Conservation (phyloP, 2,113 vertebrate genomes). For the Amphiprion percula region DNA sequence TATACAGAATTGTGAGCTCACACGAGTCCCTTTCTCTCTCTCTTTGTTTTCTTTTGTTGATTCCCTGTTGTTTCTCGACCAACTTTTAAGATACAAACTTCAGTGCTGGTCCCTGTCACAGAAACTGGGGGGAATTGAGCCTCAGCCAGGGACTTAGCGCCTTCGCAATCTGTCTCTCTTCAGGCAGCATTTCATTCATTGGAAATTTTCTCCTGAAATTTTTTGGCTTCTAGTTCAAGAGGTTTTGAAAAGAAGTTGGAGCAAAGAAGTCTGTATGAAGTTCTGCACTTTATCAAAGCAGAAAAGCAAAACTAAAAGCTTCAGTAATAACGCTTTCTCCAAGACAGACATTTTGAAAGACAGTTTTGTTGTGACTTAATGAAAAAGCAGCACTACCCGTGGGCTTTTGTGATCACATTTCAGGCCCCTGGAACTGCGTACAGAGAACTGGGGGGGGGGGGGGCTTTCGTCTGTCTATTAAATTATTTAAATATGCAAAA, state of each 20-base stretch:
- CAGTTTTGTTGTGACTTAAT: slow-evolving; percentile 55
- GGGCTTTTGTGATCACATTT: slow-evolving; percentile 60
- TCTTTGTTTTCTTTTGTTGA: slow-evolving; percentile 38
- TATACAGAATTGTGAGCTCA: slow-evolving; percentile 22
- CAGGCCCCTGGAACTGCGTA: slow-evolving; percentile 20
- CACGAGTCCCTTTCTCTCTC: slow-evolving; percentile 19
- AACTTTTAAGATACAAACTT: slow-evolving; percentile 68
- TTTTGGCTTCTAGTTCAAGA: slow-evolving; percentile 68
- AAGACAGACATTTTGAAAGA: slow-evolving; percentile 48
- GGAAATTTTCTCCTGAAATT: slow-evolving; percentile 61
- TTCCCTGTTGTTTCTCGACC: slow-evolving; percentile 46
- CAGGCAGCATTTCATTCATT: slow-evolving; percentile 71
- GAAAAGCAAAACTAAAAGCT: slow-evolving; percentile 56
- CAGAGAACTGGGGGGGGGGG: neutral
- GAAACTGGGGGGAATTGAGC: slow-evolving; percentile 54
- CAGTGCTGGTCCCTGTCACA: slow-evolving; percentile 57
- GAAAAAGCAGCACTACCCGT: slow-evolving; percentile 43
- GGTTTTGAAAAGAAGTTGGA: slow-evolving; percentile 61
- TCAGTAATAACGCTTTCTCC: slow-evolving; percentile 44
- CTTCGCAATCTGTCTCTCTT: slow-evolving; percentile 70
- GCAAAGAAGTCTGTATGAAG: slow-evolving; percentile 57
- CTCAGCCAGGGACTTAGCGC: slow-evolving; percentile 69
- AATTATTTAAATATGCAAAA: slow-evolving; percentile 72
- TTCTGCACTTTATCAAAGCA: slow-evolving; percentile 64
- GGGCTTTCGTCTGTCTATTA: slow-evolving; percentile 51